Conservation (phyloP, 2,797 vertebrate species). For the Falco columbarius region DNA sequence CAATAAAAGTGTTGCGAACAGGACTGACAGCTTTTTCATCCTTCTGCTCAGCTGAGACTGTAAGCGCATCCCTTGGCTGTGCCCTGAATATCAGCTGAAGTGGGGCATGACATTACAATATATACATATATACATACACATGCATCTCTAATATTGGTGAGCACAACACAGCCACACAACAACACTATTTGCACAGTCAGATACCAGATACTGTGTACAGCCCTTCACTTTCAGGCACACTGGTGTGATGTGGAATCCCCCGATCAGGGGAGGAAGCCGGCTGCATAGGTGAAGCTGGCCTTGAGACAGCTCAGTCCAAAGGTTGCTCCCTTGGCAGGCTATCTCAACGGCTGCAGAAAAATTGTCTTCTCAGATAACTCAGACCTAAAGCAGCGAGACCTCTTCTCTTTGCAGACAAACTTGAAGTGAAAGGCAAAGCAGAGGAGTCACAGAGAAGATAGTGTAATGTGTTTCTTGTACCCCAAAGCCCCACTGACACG, state of each 20-base stretch:
- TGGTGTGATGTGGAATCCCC: background rate
- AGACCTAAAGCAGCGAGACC: background rate
- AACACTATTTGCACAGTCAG: background rate
- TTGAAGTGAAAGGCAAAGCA: background rate
- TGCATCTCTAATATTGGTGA: background rate
- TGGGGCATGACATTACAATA: background rate
- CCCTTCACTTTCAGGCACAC: background rate
- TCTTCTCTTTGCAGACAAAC: background rate
- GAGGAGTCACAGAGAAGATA: background rate
- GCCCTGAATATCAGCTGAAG: background rate
- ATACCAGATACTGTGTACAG: background rate
- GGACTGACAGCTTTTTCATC: background rate
- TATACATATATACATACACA: too few relatives aligned
- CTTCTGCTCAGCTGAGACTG: background rate
- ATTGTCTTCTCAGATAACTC: background rate
- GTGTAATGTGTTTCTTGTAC: background rate
- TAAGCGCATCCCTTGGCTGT: background rate
- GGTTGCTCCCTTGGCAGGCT: background rate
- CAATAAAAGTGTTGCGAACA: background rate
- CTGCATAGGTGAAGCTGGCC: background rate
- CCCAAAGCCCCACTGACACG: background rate
- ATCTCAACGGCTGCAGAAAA: background rate
- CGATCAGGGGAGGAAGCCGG: background rate
- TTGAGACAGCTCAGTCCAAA: rapidly evolving
- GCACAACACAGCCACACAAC: background rate